Evolutionary conservation across 2,888 invertebrate genomes (phyloP), one percentile per base, ranked within the genome.

Genomic region (Plebejus melissa): DNA sequence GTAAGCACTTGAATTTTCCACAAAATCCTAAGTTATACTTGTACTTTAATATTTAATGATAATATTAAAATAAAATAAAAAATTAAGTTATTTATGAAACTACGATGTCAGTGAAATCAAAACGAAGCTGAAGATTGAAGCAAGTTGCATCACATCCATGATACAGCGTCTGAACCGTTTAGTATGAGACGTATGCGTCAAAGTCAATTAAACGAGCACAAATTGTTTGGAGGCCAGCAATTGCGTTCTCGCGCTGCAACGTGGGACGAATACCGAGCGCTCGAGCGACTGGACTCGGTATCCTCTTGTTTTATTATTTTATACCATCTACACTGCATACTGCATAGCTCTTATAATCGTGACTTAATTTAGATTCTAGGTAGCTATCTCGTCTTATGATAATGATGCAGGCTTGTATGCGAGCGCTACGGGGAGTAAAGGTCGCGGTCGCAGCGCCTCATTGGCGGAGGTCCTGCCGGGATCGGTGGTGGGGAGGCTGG

Each of bases 181-280:
- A 32, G 65, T 65, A 65, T 65, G 65, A 65, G 60, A 60, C 60
- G 60, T 60, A 28, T 28, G 60, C 60, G 58, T 60, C 60, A 60
- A 60, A 60, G 65, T 65, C 65, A 65, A 65, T 65, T 65, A 65
- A 60, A 60, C 28, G 28, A 65, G 65, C 65, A 65, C 32, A 65
- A 65, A 65, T 65, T 32, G 65, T 11, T 65, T 32, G 65, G 65
- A 65, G 65, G 65, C 65, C 65, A 65, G 32, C 65, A 65, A 65
- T 65, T 65, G 32, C 65, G 65, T 65, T 65, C 32, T 32, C 32
- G 22, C 28, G 13, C 32, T 32, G 32, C 65, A 2, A 36, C 65
- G 65, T 65, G 65, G 36, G 65, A 65, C 65, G 32, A 65, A 65
- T 32, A 65, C 32, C 32, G 65, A 65, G 32, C 65, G 60, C 11